A percentile compares a stretch with the other conserved stretches of the same genome.
Evolutionary conservation across 2,113 vertebrate genomes (phyloP).

Genomic region (Melanerpes formicivorus): DNA sequence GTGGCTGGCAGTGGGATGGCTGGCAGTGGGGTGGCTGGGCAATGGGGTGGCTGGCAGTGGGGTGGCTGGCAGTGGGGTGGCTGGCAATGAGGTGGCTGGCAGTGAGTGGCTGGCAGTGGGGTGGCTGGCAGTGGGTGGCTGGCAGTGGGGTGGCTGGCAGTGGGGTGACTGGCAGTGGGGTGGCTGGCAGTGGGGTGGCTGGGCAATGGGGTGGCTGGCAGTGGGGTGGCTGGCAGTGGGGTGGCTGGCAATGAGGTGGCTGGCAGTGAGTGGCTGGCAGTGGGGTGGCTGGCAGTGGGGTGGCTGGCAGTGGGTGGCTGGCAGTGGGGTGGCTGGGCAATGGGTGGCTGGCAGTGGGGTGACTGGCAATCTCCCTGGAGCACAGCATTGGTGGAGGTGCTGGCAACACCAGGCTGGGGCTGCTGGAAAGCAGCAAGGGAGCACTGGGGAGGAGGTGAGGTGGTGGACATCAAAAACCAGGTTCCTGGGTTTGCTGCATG

Average conservation of each 20-base stretch:
- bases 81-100: too few relatives aligned
- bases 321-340: background rate
- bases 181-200: background rate
- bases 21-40: too few relatives aligned
- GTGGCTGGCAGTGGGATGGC: too few relatives aligned
- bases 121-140: too few relatives aligned
- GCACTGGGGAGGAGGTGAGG: fast-evolving
- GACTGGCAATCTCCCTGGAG: background rate
- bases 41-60: too few relatives aligned
- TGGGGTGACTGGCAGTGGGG: too few relatives aligned
- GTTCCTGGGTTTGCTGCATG: fast-evolving
- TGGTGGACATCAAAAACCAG: fast-evolving
- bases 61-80: too few relatives aligned
- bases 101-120: too few relatives aligned
- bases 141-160: too few relatives aligned
- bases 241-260: background rate
- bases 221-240: background rate
- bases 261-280: too few relatives aligned
- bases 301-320: background rate
- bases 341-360: background rate
- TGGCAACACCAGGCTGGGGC: fast-evolving
- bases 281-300: background rate
- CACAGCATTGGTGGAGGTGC: fast-evolving
- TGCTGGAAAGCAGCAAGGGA: background rate
- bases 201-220: background rate